Conservation (phyloP, 1,140 invertebrate genomes). For the Oncopodura yosiiana region DNA sequence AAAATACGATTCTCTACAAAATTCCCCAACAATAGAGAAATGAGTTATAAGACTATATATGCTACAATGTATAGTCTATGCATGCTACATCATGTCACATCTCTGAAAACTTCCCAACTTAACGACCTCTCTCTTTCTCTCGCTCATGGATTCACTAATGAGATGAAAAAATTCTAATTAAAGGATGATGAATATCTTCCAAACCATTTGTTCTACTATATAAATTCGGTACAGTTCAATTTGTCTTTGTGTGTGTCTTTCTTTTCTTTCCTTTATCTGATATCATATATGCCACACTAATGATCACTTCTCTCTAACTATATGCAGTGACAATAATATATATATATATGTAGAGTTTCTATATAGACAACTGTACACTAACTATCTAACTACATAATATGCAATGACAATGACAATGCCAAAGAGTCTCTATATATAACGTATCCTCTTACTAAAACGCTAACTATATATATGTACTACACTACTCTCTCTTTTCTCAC, state of each 20-base stretch:
- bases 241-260: constrained; percentile 27
- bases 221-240: constrained; percentile 31
- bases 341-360: not conserved
- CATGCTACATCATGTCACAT: constrained; percentile 18
- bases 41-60: too few relatives aligned
- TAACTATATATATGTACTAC: too few relatives aligned
- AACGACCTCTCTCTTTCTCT: constrained; percentile 25
- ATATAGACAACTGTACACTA: not conserved
- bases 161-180: constrained; percentile 35
- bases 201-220: constrained; percentile 29
- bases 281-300: constrained; percentile 22
- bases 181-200: constrained; percentile 35
- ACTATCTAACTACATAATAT: not conserved
- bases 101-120: constrained; percentile 21
- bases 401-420: not conserved
- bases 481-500: too few relatives aligned
- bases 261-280: constrained; percentile 17
- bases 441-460: too few relatives aligned
- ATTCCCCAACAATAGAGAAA: too few relatives aligned
- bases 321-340: not conserved
- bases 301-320: constrained; percentile 15
- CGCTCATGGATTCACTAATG: constrained; percentile 31
- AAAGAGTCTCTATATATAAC: not conserved
- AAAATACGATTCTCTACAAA: too few relatives aligned
- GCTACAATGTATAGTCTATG: too few relatives aligned